Evolutionary conservation across 2,113 vertebrate genomes (phyloP).

Genomic region (Colinus virginianus): DNA sequence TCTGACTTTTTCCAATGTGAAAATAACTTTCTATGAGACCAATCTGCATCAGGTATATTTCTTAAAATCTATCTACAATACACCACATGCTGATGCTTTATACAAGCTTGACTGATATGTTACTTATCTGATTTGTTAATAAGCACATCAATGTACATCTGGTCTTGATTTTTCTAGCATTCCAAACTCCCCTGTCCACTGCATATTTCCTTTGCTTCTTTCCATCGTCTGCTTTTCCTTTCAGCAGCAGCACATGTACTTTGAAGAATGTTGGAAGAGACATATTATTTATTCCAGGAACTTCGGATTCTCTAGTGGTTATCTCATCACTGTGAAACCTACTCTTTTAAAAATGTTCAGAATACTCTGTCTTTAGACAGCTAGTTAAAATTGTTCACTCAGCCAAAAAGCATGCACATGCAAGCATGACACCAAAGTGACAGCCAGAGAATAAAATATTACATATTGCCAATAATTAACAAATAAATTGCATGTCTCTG

Average conservation of each 20-base stretch:
- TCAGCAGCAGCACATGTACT: neutral
- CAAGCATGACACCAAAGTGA: neutral
- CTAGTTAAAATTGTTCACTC: constrained; percentile 34
- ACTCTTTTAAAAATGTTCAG: neutral
- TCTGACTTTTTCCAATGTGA: neutral
- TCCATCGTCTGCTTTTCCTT: constrained; percentile 9
- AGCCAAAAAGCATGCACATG: neutral
- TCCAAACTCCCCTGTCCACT: neutral
- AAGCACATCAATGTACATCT: neutral
- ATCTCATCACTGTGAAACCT: neutral
- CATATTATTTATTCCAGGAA: accelerated
- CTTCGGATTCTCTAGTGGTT: neutral
- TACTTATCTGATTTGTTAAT: neutral
- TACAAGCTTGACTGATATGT: neutral
- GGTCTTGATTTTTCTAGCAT: neutral
- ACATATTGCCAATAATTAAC: neutral
- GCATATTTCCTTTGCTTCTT: neutral
- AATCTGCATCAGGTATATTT: neutral
- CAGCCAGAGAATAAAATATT: neutral
- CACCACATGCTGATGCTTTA: neutral
- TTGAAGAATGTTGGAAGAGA: neutral
- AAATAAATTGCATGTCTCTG: neutral
- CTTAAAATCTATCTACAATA: neutral
- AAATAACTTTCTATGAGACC: neutral
- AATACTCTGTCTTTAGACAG: neutral